Base-by-base conservation (phyloP, 2,797 vertebrate genomes). In the Liparis tanakae region DNA sequence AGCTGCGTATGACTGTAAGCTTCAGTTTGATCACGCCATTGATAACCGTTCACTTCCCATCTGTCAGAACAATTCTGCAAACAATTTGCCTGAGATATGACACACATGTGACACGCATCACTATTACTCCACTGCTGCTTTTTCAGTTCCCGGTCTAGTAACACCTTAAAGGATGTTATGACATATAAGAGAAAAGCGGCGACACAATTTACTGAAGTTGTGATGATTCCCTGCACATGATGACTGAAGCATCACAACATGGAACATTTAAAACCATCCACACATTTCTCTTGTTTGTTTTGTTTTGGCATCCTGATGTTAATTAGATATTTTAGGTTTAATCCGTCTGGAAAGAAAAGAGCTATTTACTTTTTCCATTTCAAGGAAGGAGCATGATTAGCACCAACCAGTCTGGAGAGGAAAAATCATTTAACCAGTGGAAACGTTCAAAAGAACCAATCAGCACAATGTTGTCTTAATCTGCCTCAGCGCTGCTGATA, bases 111-210 rank as follows among this genome's bases (percentile, higher is more conserved):
- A 30, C 25, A 30, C 25, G 4, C 25, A 39, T 57, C 30, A 10
- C 51, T 10, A 7, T 10, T 18, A 10, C 59, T 43, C 67, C 7
- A 53, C 36, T 39, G 48, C 6, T 53, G 37, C n/a, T 61, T 41
- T 63, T 18, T 71, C 7, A 72, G 53, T 63, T 62, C 10, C 56
- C n/a, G 41, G 50, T 55, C 9, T 48, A 46, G 64, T 48, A 22
- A 63, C 39, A 71, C 43, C 51, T 58, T 13, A 60, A 36, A 20
- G 67, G 57, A 64, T 44, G 65, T 78, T 83, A 30, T 30, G 82
- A 86, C 72, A 76, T 64, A 65, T 69, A 63, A 48, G 55, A 70
- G 20, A 73, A 71, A 36, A 46, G 74, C 43, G 74, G 59, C 74
- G 62, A 66, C 46, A 69, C 67, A n/a, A 72, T 17, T 66, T 68